Conservation (phyloP, 2,113 vertebrate species). For the Apteryx mantelli region DNA sequence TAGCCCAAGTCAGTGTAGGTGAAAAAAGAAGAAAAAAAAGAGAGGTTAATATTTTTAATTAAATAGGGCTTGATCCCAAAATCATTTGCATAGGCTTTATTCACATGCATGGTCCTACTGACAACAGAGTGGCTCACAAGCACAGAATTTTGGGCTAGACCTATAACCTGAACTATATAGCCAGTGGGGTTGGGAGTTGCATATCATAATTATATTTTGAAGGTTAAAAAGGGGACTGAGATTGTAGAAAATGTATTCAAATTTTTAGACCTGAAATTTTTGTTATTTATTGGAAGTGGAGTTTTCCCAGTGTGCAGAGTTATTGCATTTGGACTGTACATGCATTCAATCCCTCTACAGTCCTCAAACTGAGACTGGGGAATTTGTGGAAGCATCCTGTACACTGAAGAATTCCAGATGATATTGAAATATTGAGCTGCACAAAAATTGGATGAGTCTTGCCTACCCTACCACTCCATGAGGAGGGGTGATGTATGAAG, state of each 20-base stretch:
- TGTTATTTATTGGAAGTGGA: background rate
- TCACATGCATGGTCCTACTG: background rate
- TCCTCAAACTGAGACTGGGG: background rate
- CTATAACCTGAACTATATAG: background rate
- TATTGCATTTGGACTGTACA: background rate
- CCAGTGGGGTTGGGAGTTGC: background rate
- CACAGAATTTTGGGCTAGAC: background rate
- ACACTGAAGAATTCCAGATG: background rate
- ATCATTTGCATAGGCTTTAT: background rate
- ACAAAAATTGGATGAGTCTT: background rate
- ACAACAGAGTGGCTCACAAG: background rate
- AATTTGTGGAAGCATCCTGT: background rate
- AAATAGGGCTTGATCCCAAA: background rate
- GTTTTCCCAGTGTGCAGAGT: background rate
- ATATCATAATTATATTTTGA: background rate
- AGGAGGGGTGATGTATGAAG: background rate
- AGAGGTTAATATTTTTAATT: background rate
- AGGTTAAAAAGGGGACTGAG: background rate
- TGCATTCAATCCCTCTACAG: background rate
- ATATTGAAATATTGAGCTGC: background rate
- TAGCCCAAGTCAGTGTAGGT: background rate
- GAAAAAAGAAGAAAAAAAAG: background rate
- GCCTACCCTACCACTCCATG: fast-evolving
- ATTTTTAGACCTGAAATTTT: background rate
- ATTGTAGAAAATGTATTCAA: background rate